Evolutionary conservation across 1,140 invertebrate species (phyloP), one percentile per base, ranked within the genome.

Genomic region (Aphaenogaster ashmeadi): DNA sequence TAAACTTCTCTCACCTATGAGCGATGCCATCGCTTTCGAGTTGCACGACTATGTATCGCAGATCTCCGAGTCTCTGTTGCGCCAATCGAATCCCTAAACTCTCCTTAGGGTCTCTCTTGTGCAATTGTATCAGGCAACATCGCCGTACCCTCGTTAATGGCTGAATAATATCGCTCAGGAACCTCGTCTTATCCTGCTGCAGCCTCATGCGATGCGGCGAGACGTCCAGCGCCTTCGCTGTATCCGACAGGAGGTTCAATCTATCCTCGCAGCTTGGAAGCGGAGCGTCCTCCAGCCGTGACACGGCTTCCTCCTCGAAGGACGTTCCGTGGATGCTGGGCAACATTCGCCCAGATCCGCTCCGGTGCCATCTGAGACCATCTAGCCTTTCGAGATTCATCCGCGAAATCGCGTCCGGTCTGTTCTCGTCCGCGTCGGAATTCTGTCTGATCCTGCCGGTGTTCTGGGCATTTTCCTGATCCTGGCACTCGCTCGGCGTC

Each of bases 31-130:
- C 97, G 87, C 97, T 96, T 88, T 98, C 98, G 54, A 98, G 96
- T 92, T 98, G 97, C 3, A 98, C 97, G 74, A 98, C 97, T 89
- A 98, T 96, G 91, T 98, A 98, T 18, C 98, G 96, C 69, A 97
- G 96, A 94, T 97, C 97, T 86, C 95, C 96, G 86, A 96, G 94
- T 92, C 96, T 96, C 92, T 97, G 96, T 81, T 97, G 97, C 3
- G 97, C 97, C 81, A 97, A 92, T 90, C 97, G 96, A n/a, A 97
- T 96, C 0, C 97, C 97, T 47, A 97, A 94, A 91, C 96, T 97
- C 90, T 97, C 97, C 88, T 97, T 97, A 38, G 97, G 94, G 78
- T 96, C 96, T 11, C 96, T 96, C 89, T 97, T 97, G 8, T 91
- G 86, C n/a, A 96, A 88, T 27, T 95, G 92, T 21, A 96, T 92